Percentiles rank a stretch among this genome's conserved stretches.
phyloP scores from a whole-genome alignment of 2,888 invertebrate genomes.

The Drosophila pseudotakahashii region DNA sequence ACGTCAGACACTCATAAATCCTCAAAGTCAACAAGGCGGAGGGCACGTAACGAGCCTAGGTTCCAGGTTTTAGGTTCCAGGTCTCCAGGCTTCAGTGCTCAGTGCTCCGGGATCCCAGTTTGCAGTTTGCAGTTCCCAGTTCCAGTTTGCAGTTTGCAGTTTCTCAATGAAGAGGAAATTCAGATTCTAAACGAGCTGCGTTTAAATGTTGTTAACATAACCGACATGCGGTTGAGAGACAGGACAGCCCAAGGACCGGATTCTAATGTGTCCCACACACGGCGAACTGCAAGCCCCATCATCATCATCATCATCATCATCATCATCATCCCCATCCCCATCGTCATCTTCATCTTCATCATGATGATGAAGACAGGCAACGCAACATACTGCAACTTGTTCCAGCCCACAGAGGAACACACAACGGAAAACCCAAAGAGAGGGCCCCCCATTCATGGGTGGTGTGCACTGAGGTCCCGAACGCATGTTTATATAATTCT shows the following conservation, averaged over 20 bases:
- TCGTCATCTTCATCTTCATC: conserved; percentile 13
- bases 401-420: conserved; percentile 31
- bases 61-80: conserved; percentile 1
- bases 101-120: conserved; percentile 4
- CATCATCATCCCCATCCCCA: conserved; percentile 10
- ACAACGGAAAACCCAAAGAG: not conserved
- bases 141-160: conserved; percentile 9
- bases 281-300: conserved; percentile 42
- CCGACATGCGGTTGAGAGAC: conserved; percentile 26
- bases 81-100: not conserved
- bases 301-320: conserved; percentile 13
- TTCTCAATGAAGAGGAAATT: conserved; percentile 37
- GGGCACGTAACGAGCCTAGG: conserved; percentile 53
- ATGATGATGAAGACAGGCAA: conserved; percentile 25
- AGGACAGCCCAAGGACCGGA: conserved; percentile 47
- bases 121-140: not conserved
- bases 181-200: conserved; percentile 78
- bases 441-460: conserved; percentile 47
- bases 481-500: conserved; percentile 78
- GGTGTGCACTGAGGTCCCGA: conserved; percentile 34
- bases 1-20: conserved; percentile 81
- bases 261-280: conserved; percentile 80
- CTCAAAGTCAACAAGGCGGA: conserved; percentile 71
- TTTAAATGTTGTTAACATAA: conserved; percentile 76
- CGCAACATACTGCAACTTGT: conserved; percentile 44